Evolutionary conservation across 2,797 vertebrate species (phyloP), one percentile per base, ranked within the genome.

Genomic region (Malacoraja senta): DNA sequence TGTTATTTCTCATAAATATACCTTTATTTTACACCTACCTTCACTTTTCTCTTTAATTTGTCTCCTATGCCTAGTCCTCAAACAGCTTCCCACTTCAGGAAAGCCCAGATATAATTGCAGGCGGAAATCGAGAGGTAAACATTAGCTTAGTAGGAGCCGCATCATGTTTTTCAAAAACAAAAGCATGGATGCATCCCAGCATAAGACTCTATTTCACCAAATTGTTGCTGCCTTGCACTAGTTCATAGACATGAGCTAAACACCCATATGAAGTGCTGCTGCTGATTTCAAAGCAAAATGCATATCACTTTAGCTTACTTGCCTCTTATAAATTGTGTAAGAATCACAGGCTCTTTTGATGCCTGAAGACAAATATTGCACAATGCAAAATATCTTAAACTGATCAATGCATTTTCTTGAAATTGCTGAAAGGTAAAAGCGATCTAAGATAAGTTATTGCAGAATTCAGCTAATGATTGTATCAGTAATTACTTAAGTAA

Each of bases 71-170:
- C 81, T 77, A 94, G 94, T 94, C 68, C 88, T 94, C 77, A 95
- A 95, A 95, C 96, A 98, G 97, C 96, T 98, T 93, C 98, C 98
- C 96, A 96, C 97, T 61, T 98, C 97, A 95, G 97, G 97, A 94
- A 98, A 98, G 97, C 98, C 98, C 94, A 93, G 96, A 93, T 97
- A 96, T 97, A 98, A 97, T 96, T 97, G 96, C 97, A 98, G 97
- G 94, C 97, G 96, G 96, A 97, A 96, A 78, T 96, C 94, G 77
- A 97, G 97, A 99, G 98, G 98, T 99, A 98, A 98, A 91, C 29
- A 32, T 38, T 38, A 35, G 65, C 8, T 90, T 90, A 71, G 61
- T 24, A 24, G 32, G 65, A 91, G 65, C 88, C 72, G 83, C 88
- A 91, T 72, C 65, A 91, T 91, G 65, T 91, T 68, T 68, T 68